These are phyloP conservation scores for Temnothorax rugatulus DNA, from an alignment of 2,888 invertebrate species.

Conservation along the genomic window DNA sequence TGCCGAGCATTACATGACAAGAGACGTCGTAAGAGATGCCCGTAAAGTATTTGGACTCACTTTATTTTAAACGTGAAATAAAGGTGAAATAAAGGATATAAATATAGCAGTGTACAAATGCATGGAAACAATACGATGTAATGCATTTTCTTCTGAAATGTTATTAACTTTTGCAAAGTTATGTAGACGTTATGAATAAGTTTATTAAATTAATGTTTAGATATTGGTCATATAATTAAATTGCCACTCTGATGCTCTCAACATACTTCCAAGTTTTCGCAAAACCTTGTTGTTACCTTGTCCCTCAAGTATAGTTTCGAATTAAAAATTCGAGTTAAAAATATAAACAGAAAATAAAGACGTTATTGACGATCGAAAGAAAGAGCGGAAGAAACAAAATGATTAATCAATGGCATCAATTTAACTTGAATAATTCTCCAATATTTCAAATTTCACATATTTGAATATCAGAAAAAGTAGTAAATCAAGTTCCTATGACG, in stretches of 20 bases:
- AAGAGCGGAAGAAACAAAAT: background rate
- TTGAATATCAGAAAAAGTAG: slow-evolving; percentile 20
- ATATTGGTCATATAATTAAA: background rate
- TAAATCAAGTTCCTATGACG: background rate
- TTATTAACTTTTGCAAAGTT: background rate
- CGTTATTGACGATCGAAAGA: background rate
- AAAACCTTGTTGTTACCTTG: background rate
- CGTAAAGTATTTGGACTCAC: slow-evolving; percentile 18
- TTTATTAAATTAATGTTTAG: slow-evolving; percentile 7
- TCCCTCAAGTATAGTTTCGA: background rate
- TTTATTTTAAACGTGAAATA: background rate
- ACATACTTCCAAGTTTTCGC: background rate
- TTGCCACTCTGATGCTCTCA: slow-evolving; percentile 7
- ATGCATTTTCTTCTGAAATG: background rate
- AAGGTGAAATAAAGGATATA: background rate
- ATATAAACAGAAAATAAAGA: background rate
- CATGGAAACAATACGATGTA: background rate
- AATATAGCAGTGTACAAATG: background rate
- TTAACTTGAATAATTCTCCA: background rate
- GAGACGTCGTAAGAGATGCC: slow-evolving; percentile 19
- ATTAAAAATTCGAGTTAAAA: slow-evolving; percentile 7
- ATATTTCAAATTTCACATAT: slow-evolving; percentile 10
- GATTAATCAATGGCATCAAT: background rate
- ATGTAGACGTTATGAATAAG: background rate
- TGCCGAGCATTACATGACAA: slow-evolving; percentile 30